These are phyloP conservation scores for Pipistrellus pygmaeus DNA, from an alignment of 2,797 vertebrate species.

Conservation along the genomic window DNA sequence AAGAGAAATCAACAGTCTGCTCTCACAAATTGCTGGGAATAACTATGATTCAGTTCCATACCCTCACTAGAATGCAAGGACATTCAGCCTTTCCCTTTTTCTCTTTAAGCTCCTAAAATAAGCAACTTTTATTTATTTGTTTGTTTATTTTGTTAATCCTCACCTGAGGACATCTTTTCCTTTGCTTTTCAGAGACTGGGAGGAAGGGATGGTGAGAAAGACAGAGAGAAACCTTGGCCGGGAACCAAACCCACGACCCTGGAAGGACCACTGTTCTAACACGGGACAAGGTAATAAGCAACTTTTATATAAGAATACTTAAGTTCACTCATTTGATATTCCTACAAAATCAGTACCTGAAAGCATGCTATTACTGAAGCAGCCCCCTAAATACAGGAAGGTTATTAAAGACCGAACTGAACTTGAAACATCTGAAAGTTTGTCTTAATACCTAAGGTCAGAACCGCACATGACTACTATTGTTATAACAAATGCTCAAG, in stretches of 20 bases:
- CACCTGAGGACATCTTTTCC: too few species aligned
- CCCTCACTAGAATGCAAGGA: neutral
- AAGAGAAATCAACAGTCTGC: slow-evolving; percentile 22
- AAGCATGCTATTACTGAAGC: slow-evolving; percentile 2
- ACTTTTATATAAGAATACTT: neutral
- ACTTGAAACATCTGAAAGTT: slow-evolving; percentile 9
- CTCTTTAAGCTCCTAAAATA: slow-evolving; percentile 1
- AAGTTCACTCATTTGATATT: neutral
- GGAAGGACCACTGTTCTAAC: too few species aligned
- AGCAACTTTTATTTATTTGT: neutral
- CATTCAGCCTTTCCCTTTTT: neutral
- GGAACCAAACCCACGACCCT: too few species aligned
- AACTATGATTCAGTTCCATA: neutral
- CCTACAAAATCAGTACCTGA: neutral
- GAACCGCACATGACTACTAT: neutral
- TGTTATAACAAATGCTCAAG: neutral
- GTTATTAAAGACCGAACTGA: neutral
- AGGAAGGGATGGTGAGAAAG: too few species aligned
- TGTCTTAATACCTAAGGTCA: neutral
- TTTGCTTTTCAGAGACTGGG: too few species aligned
- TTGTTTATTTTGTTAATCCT: too few species aligned
- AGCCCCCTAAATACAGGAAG: neutral
- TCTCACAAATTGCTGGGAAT: neutral
- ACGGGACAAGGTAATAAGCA: neutral
- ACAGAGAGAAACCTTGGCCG: too few species aligned